These are phyloP conservation scores for Ploceus nigricollis DNA, from an alignment of 2,113 vertebrate genomes.

Conservation along the genomic window DNA sequence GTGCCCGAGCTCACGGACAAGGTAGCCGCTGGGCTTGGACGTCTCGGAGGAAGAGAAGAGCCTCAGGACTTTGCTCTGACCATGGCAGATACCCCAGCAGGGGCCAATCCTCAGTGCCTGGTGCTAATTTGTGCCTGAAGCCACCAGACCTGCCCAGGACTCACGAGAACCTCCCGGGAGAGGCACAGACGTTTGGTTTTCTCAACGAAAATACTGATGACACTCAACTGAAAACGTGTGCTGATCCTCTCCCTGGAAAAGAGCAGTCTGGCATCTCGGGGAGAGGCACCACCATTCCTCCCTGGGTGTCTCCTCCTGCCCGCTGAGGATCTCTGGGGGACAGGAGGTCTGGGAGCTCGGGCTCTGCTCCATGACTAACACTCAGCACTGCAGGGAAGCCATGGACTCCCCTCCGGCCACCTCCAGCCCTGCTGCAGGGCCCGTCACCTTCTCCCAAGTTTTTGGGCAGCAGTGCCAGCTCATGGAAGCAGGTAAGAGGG, in stretches of 20 bases:
- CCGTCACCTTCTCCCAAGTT: slow-evolving; percentile 76
- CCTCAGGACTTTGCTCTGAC: fast-evolving
- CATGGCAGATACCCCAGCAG: background rate
- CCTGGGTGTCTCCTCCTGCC: background rate
- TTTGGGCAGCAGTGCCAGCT: slow-evolving; percentile 80
- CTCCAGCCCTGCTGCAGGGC: slow-evolving; percentile 5
- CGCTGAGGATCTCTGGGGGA: fast-evolving
- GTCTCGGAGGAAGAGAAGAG: fast-evolving
- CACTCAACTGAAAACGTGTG: fast-evolving
- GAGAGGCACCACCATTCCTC: fast-evolving
- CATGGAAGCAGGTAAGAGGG: slow-evolving; percentile 79
- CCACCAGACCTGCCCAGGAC: background rate
- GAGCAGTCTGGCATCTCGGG: background rate
- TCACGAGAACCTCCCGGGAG: background rate
- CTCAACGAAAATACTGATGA: fast-evolving
- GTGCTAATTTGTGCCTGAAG: background rate
- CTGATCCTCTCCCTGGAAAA: background rate
- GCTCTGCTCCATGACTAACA: slow-evolving; percentile 13
- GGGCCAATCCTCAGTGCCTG: fast-evolving
- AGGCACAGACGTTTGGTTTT: background rate
- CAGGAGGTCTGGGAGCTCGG: background rate
- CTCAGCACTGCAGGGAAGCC: background rate
- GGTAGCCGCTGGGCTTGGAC: background rate
- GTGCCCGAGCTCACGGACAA: background rate
- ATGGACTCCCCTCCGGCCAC: slow-evolving; percentile 62